A percentile compares a stretch with the other conserved stretches of the same genome.
Conservation (phyloP, 2,888 invertebrate genomes). For the Augochlorella aurata region DNA sequence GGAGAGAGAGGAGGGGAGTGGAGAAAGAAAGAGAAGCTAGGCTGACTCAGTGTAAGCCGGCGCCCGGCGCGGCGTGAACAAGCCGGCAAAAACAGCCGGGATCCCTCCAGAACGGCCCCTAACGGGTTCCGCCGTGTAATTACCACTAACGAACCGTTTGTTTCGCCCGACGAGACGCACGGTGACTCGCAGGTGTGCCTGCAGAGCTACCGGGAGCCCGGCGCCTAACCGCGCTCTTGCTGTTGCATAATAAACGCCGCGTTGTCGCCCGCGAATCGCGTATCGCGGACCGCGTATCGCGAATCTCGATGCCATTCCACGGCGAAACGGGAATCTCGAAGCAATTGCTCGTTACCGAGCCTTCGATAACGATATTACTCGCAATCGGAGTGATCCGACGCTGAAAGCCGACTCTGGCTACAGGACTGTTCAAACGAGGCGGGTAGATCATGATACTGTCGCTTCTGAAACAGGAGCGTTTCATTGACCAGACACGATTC, state of each 20-base stretch:
- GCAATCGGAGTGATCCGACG: background rate
- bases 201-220: constrained; percentile 21
- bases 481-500: no score
- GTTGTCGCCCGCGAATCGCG: background rate
- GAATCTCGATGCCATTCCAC: background rate
- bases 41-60: no score
- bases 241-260: constrained; percentile 4
- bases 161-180: constrained; percentile 60
- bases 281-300: background rate
- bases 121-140: constrained; percentile 65
- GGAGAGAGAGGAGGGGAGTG: no score
- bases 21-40: background rate
- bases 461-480: no score
- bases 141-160: constrained; percentile 71
- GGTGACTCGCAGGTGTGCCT: constrained; percentile 45
- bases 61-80: background rate
- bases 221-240: constrained; percentile 20
- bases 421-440: background rate
- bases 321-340: background rate
- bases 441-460: background rate
- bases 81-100: background rate
- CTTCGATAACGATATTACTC: background rate
- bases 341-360: background rate
- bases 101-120: constrained; percentile 26
- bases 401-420: background rate